phyloP scores from a whole-genome alignment of 1,140 invertebrate species.

The Reticulitermes speratus region DNA sequence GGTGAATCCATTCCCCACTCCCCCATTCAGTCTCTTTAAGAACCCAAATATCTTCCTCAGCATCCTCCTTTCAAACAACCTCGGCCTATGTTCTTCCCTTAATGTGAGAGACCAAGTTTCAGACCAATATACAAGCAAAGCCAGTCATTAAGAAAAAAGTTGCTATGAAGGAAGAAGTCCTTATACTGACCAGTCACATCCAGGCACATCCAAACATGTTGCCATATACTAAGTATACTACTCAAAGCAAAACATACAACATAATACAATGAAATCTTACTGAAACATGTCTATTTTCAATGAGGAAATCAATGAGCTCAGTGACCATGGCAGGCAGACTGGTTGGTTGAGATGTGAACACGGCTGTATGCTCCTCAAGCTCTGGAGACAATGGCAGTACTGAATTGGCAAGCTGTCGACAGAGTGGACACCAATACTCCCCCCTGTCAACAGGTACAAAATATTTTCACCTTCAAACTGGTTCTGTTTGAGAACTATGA shows the following conservation, averaged over 20 bases:
- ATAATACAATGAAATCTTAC: background rate
- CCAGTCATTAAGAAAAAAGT: no score
- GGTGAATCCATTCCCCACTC: no score
- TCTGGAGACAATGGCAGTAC: slow-evolving; percentile 85
- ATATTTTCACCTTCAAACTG: slow-evolving; percentile 18
- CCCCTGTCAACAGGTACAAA: slow-evolving; percentile 54
- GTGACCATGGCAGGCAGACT: slow-evolving; percentile 53
- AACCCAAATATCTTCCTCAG: no score
- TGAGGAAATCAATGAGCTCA: slow-evolving; percentile 64
- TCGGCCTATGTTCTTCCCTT: no score
- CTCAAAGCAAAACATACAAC: background rate
- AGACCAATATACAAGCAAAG: no score
- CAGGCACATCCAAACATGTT: background rate
- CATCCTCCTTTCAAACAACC: no score
- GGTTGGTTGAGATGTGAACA: slow-evolving; percentile 57
- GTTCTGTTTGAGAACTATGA: no score
- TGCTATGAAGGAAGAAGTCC: no score
- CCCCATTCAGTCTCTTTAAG: no score
- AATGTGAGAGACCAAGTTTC: no score
- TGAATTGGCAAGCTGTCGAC: slow-evolving; percentile 89
- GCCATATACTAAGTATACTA: background rate
- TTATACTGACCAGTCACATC: no score
- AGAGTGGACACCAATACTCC: slow-evolving; percentile 92
- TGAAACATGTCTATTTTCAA: slow-evolving; percentile 47
- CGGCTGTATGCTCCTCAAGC: slow-evolving; percentile 63